Conservation (phyloP, 2,888 invertebrate species). For the Cheilosia pagana region DNA sequence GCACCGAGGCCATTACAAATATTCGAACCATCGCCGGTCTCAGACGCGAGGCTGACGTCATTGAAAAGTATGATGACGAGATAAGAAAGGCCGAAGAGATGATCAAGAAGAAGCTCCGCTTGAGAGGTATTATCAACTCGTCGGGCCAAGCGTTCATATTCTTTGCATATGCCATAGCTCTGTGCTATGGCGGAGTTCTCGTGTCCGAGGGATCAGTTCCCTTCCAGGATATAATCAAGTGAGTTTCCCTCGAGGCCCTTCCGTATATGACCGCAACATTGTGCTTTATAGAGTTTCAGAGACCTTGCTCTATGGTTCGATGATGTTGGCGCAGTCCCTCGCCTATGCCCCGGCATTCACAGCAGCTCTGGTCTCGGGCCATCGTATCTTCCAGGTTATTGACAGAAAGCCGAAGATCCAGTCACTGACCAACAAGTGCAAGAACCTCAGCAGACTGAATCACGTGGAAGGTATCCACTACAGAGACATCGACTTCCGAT, state of each 20-base stretch:
- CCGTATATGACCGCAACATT: neutral
- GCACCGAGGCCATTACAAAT: constrained; percentile 89
- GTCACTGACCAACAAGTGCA: constrained; percentile 82
- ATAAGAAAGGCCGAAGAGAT: constrained; percentile 84
- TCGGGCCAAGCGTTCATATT: constrained; percentile 89
- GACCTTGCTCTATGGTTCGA: constrained; percentile 90
- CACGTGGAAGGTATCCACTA: constrained; percentile 84
- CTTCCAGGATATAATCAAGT: constrained; percentile 90
- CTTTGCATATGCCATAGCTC: constrained; percentile 88
- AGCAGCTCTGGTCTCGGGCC: constrained; percentile 89
- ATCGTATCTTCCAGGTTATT: constrained; percentile 87
- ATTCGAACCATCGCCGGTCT: constrained; percentile 89
- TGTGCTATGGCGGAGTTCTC: constrained; percentile 89
- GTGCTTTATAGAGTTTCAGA: constrained; percentile 87
- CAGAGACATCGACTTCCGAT: constrained; percentile 89
- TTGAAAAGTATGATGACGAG: constrained; percentile 86
- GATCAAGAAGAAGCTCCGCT: constrained; percentile 85
- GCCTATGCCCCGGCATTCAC: constrained; percentile 92
- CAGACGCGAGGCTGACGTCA: constrained; percentile 86
- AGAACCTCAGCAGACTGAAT: constrained; percentile 80
- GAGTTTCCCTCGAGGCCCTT: constrained; percentile 78
- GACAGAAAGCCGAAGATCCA: constrained; percentile 86
- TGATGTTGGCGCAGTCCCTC: constrained; percentile 91
- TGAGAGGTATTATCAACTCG: constrained; percentile 88
- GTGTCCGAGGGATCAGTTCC: constrained; percentile 86